Evolutionary conservation across 92 coral and sea anemone species (phyloP).

Genomic region (Virgularia gustaviana): DNA sequence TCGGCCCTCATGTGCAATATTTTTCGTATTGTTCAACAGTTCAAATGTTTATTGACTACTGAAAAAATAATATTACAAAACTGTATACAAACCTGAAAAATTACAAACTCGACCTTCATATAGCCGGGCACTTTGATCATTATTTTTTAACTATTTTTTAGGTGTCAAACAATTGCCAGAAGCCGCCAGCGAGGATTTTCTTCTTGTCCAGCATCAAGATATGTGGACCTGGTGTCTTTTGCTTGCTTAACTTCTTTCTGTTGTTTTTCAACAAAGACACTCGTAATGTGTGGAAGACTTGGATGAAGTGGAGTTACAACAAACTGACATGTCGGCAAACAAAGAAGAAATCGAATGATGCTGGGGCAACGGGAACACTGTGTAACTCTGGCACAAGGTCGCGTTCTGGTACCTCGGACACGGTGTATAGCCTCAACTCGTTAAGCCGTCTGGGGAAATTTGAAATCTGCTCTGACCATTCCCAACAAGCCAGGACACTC

Average conservation of each 20-base stretch:
- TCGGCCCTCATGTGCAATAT: too few species aligned
- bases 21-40: too few species aligned
- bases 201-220: slow-evolving; percentile 58
- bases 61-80: too few species aligned
- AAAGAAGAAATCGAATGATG: background rate
- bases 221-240: slow-evolving; percentile 83
- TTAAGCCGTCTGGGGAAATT: background rate
- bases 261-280: slow-evolving; percentile 89
- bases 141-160: slow-evolving; percentile 19
- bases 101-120: background rate
- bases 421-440: slow-evolving; percentile 6
- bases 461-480: too few species aligned
- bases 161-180: slow-evolving; percentile 51
- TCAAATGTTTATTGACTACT: too few species aligned
- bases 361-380: background rate
- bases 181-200: slow-evolving; percentile 42
- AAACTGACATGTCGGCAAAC: background rate
- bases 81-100: too few species aligned
- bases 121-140: background rate
- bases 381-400: background rate
- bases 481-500: too few species aligned
- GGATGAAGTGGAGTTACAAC: slow-evolving; percentile 32
- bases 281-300: slow-evolving; percentile 70
- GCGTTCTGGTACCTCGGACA: slow-evolving; percentile 12
- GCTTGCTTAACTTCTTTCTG: slow-evolving; percentile 71